Percentiles rank a stretch among this genome's conserved stretches.
Conservation (phyloP, 2,797 vertebrate species). For the Schizopygopsis pylzovi region DNA sequence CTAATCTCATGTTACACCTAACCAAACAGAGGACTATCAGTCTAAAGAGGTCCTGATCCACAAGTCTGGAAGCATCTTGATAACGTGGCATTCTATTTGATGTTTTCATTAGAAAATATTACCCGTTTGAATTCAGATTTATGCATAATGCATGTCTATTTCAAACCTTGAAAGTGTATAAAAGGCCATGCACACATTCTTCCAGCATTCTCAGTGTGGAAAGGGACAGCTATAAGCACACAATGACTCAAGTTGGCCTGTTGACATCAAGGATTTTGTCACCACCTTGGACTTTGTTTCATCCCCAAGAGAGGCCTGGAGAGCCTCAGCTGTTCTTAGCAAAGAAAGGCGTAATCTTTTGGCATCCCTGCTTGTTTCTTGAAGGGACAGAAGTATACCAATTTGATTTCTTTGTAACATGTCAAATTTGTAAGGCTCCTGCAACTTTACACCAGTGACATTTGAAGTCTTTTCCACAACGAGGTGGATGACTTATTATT, state of each 20-base stretch:
- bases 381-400: constrained; percentile 47
- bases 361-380: constrained; percentile 49
- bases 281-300: constrained; percentile 52
- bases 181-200: background rate
- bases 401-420: constrained; percentile 55
- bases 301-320: constrained; percentile 39
- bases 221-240: constrained; percentile 40
- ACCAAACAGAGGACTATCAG: constrained; percentile 20
- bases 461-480: constrained; percentile 45
- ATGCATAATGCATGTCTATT: background rate
- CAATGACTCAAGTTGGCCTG: constrained; percentile 45
- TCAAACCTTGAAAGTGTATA: background rate
- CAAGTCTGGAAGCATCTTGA: background rate
- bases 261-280: constrained; percentile 50
- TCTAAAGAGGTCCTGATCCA: background rate
- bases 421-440: constrained; percentile 44
- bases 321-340: constrained; percentile 59
- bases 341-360: constrained; percentile 46
- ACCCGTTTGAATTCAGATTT: background rate
- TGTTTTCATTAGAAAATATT: background rate
- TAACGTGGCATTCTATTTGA: background rate
- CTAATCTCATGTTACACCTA: constrained; percentile 44
- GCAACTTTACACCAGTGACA: constrained; percentile 60
- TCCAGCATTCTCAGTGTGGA: background rate
- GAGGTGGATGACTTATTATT: constrained; percentile 24